Conservation (phyloP, 2,888 invertebrate species). For the Leucozona laternaria region DNA sequence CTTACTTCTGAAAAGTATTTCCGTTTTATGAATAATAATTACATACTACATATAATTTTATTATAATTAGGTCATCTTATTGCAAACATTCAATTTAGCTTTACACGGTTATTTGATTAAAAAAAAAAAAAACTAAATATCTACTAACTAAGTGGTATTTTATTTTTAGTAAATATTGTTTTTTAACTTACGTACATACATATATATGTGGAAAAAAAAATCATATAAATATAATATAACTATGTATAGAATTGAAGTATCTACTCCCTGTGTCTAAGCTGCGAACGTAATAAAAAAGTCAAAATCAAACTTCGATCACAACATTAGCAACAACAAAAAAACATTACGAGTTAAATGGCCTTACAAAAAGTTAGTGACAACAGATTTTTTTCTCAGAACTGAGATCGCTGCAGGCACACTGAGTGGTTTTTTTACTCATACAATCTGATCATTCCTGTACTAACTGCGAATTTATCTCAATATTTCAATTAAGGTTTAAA, state of each 20-base stretch:
- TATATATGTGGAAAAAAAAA: not conserved
- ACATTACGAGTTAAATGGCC: not conserved
- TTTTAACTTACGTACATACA: not conserved
- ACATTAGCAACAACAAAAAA: not conserved
- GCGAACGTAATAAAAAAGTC: not conserved
- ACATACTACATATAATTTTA: too few species aligned
- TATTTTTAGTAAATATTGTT: too few species aligned
- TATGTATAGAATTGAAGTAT: not conserved
- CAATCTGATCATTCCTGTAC: not conserved
- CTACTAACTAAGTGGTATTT: too few species aligned
- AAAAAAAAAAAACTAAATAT: too few species aligned
- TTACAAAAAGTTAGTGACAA: conserved; percentile 13
- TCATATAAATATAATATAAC: not conserved
- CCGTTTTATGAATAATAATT: too few species aligned
- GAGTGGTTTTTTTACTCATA: not conserved
- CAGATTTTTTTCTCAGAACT: conserved; percentile 5
- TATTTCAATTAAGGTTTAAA: conserved; percentile 3
- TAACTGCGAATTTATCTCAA: not conserved
- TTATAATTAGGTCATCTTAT: too few species aligned
- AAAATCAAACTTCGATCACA: not conserved
- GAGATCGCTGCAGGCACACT: not conserved
- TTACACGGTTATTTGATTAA: too few species aligned
- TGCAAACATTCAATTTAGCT: too few species aligned
- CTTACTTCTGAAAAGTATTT: too few species aligned
- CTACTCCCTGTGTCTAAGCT: not conserved